Evolutionary conservation across 2,888 invertebrate genomes (phyloP).

Genomic region (Cartodere bifasciata): DNA sequence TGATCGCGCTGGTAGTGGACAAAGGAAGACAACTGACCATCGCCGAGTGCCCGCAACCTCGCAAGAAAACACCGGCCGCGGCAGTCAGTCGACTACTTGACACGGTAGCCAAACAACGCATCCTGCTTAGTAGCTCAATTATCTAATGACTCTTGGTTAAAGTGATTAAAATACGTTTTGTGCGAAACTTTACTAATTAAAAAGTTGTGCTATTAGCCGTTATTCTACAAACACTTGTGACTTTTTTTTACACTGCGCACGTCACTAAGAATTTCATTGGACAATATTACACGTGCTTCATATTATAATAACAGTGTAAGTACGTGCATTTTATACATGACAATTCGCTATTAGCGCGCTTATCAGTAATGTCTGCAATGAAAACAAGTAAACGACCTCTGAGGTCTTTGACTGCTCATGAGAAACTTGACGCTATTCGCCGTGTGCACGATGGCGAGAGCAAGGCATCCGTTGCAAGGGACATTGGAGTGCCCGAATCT

Average conservation of each 20-base stretch:
- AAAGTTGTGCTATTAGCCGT: too few species aligned
- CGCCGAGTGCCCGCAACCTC: conserved; percentile 28
- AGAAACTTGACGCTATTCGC: conserved; percentile 71
- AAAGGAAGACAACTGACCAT: conserved; percentile 43
- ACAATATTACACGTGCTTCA: conserved; percentile 7
- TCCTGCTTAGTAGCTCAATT: conserved; percentile 37
- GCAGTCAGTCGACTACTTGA: conserved; percentile 18
- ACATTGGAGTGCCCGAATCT: conserved; percentile 77
- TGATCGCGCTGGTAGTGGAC: conserved; percentile 38
- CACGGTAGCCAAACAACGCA: conserved; percentile 35
- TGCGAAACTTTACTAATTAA: too few species aligned
- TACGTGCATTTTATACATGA: conserved; percentile 5
- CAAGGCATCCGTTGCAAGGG: conserved; percentile 73
- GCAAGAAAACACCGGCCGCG: conserved; percentile 26
- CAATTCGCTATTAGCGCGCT: too few species aligned
- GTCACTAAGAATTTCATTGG: conserved; percentile 24
- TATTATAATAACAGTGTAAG: background rate
- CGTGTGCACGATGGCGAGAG: conserved; percentile 76
- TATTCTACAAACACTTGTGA: conserved; percentile 24
- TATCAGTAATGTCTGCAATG: conserved; percentile 51
- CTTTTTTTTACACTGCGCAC: conserved; percentile 31
- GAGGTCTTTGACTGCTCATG: conserved; percentile 60
- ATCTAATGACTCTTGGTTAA: too few species aligned
- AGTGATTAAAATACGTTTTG: too few species aligned
- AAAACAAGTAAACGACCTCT: conserved; percentile 65